Base-by-base conservation (phyloP, 2,888 invertebrate species). In the Pammene aurita region DNA sequence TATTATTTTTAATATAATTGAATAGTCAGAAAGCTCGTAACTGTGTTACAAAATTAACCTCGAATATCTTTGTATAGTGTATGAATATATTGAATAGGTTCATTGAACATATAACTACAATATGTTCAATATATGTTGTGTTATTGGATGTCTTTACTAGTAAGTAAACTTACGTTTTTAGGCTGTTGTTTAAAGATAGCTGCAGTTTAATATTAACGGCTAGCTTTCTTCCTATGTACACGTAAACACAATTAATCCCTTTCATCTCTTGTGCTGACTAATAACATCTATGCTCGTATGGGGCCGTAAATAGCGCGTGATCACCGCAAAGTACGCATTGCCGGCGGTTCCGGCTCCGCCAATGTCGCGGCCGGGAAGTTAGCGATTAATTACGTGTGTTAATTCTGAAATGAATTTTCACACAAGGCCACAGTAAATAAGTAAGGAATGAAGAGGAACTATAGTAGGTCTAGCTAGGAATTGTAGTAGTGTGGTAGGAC, bases 241-340 rank as follows among this genome's bases (percentile, higher is more conserved):
- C 52, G 11, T 6, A 50, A 38, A 13, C 11, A 61, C 16, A 50
- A 61, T 61, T 35, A 56, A 38, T 56, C n/a, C n/a, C 55, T 38
- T 56, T 38, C 55, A 56, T 56, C 55, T 26, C 26, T 26, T n/a
- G 14, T 35, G 46, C 35, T 26, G 26, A 65, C 65, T 65, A 57
- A 56, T 56, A 46, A 65, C 56, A 65, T 18, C 48, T 38, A 9
- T 48, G 46, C 65, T 48, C 57, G 48, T 57, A 57, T 48, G 41
- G 18, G 34, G 16, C 38, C 57, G 26, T 41, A 41, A 57, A 66
- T 66, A 66, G 57, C 48, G 13, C 13, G 18, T 35, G 38, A 65
- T 56, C 41, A 18, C 56, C 48, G n/a, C 41, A 41, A 65, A 56
- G 65, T n/a, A 26, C 50, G 41, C 13, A 38, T 48, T 60, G 35